Percentiles rank a stretch among this genome's conserved stretches.
phyloP scores from a whole-genome alignment of 2,113 vertebrate species.

The Aplodontia rufa region DNA sequence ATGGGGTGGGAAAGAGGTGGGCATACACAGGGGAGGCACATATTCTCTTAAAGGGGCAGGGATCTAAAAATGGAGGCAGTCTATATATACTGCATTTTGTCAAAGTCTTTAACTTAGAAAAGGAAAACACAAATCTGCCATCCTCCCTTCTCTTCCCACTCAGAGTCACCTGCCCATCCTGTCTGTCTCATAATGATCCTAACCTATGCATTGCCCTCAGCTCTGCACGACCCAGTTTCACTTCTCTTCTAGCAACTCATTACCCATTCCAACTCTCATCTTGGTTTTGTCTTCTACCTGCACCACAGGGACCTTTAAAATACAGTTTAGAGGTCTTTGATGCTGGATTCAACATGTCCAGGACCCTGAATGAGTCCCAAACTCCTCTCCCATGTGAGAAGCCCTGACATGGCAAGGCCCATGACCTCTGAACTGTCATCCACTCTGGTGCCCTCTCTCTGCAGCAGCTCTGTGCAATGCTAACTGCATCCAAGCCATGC shows the following conservation, averaged over 20 bases:
- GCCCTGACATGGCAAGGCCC: neutral
- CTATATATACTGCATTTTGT: too few species aligned
- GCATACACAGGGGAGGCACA: too few species aligned
- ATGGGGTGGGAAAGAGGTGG: too few species aligned
- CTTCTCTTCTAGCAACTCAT: fast-evolving
- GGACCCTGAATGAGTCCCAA: neutral
- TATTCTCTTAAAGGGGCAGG: too few species aligned
- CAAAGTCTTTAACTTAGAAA: too few species aligned
- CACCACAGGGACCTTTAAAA: neutral
- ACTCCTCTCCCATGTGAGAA: neutral
- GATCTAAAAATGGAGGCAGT: too few species aligned
- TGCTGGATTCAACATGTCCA: neutral
- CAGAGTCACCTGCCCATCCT: too few species aligned
- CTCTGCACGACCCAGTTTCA: neutral
- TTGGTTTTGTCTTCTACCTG: neutral
- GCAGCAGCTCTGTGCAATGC: fast-evolving
- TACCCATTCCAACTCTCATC: neutral
- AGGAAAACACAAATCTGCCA: too few species aligned
- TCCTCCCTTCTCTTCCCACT: too few species aligned
- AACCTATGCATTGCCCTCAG: neutral
- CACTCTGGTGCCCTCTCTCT: neutral
- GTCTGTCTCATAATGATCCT: too few species aligned
- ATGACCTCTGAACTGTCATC: fast-evolving
- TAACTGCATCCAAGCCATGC: fast-evolving
- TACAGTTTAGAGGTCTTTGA: too few species aligned